Conservation (phyloP, 2,797 vertebrate genomes). For the Protonibea diacanthus region DNA sequence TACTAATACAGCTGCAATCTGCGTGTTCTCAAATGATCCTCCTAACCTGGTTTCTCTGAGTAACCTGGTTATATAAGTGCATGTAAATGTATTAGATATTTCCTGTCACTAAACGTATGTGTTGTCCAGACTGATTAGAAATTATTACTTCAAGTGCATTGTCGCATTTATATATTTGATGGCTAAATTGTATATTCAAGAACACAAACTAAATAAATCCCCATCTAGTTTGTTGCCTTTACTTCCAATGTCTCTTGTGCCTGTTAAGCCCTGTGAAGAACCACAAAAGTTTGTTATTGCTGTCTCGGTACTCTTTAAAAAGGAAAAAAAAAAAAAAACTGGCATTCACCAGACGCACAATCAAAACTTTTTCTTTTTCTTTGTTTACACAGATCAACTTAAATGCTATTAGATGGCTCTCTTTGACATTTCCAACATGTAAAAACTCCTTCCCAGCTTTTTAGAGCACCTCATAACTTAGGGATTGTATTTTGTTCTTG, state of each 20-base stretch:
- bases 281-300: background rate
- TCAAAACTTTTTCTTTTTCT: background rate
- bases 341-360: background rate
- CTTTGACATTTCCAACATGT: slow-evolving; percentile 20
- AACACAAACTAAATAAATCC: background rate
- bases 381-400: slow-evolving; percentile 8
- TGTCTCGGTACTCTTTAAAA: background rate
- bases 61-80: background rate
- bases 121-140: too few species aligned
- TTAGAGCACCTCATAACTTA: slow-evolving; percentile 38
- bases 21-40: background rate
- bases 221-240: background rate
- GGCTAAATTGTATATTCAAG: background rate
- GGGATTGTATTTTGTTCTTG: slow-evolving; percentile 16
- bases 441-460: slow-evolving; percentile 21
- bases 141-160: background rate
- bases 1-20: background rate
- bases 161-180: background rate
- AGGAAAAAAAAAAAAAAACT: background rate
- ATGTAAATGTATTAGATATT: background rate
- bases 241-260: background rate
- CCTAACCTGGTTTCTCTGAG: background rate
- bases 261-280: background rate
- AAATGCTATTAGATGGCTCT: background rate
- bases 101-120: background rate